These are phyloP conservation scores for Panurus biarmicus DNA, from an alignment of 2,113 vertebrate genomes.

Conservation along the genomic window DNA sequence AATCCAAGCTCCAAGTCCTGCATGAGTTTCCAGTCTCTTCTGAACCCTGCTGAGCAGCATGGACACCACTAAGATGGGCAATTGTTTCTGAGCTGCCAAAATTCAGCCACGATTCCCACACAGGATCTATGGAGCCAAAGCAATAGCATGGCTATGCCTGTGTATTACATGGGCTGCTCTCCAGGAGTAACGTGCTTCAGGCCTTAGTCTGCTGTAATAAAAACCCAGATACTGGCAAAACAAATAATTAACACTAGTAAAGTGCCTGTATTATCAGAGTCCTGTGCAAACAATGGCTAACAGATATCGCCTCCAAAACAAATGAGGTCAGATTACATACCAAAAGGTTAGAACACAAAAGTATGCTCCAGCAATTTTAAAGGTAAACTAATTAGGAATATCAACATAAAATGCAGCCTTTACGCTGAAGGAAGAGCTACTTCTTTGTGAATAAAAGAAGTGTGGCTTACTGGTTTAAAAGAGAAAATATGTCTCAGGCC, in stretches of 20 bases:
- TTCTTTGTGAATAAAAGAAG: neutral
- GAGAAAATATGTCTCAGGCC: neutral
- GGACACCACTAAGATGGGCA: neutral
- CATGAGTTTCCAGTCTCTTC: neutral
- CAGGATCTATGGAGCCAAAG: neutral
- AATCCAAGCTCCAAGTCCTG: neutral
- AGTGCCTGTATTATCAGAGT: neutral
- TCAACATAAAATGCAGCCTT: neutral
- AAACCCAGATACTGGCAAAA: neutral
- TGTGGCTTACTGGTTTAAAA: neutral
- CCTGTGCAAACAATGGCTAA: neutral
- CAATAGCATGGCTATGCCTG: neutral
- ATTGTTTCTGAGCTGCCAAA: neutral
- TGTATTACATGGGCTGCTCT: neutral
- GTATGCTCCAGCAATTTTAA: neutral
- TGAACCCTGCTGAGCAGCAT: neutral
- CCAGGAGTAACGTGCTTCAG: neutral
- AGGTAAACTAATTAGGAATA: neutral
- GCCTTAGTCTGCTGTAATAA: neutral
- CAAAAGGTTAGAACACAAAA: neutral
- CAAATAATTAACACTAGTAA: neutral
- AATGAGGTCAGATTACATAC: neutral
- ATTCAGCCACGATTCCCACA: rapidly evolving
- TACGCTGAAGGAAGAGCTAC: neutral
- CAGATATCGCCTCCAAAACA: neutral